Conservation (phyloP, 2,113 vertebrate species). For the Anhinga anhinga region DNA sequence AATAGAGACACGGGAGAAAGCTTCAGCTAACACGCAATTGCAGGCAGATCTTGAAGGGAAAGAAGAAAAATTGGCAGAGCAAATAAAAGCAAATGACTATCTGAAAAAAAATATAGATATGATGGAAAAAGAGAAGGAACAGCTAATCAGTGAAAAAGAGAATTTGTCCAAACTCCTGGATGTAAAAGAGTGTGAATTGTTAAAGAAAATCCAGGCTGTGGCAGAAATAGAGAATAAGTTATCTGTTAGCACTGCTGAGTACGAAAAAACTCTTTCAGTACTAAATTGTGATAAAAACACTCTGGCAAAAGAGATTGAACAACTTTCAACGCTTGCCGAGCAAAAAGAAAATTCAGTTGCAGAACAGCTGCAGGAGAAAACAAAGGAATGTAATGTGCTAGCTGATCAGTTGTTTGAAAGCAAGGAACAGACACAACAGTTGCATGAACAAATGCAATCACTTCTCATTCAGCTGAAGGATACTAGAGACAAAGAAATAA, state of each 20-base stretch:
- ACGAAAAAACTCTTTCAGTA: constrained; percentile 39
- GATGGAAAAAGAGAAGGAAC: constrained; percentile 65
- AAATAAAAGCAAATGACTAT: constrained; percentile 57
- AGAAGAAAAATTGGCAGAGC: constrained; percentile 62
- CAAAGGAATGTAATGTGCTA: constrained; percentile 70
- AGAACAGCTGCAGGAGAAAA: constrained; percentile 75
- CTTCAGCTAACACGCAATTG: constrained; percentile 68
- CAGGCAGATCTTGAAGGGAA: constrained; percentile 62
- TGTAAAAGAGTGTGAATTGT: constrained; percentile 43
- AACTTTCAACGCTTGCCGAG: constrained; percentile 62
- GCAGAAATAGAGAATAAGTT: constrained; percentile 68
- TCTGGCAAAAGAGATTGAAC: constrained; percentile 56
- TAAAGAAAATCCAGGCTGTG: constrained; percentile 51
- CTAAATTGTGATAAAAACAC: constrained; percentile 73
- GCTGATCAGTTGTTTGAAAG: constrained; percentile 65
- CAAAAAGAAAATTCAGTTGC: constrained; percentile 68
- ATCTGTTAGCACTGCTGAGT: constrained; percentile 58
- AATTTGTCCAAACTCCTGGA: constrained; percentile 67
- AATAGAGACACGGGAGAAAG: constrained; percentile 29
- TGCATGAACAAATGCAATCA: constrained; percentile 64
- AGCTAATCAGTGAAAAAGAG: constrained; percentile 70
- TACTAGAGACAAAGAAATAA: constrained; percentile 22
- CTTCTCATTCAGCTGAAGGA: constrained; percentile 68
- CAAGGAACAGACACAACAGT: constrained; percentile 59
- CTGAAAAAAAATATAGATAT: constrained; percentile 45